Percentiles rank a stretch among this genome's conserved stretches.
These are phyloP conservation scores for Caenorhabditis sp. DNA, from an alignment of 2,888 invertebrate species.

Conservation along the genomic window DNA sequence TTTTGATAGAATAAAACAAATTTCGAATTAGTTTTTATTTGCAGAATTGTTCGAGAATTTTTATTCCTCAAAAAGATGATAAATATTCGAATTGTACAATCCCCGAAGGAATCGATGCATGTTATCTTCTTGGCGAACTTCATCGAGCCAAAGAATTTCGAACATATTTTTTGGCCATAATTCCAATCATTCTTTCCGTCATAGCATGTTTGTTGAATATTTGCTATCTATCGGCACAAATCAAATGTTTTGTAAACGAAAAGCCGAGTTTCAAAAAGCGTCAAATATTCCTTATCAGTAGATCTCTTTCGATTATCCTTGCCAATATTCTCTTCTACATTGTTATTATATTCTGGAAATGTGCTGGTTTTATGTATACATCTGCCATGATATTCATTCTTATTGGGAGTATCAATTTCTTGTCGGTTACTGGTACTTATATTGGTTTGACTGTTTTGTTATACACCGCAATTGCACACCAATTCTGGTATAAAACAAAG, in stretches of 20 bases:
- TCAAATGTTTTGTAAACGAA: conserved; percentile 37
- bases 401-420: conserved; percentile 57
- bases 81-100: conserved; percentile 45
- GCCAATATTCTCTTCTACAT: conserved; percentile 62
- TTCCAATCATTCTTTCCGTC: conserved; percentile 63
- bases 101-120: conserved; percentile 33
- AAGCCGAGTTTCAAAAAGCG: conserved; percentile 57
- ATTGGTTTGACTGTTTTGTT: conserved; percentile 59
- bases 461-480: conserved; percentile 64
- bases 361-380: conserved; percentile 58
- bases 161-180: conserved; percentile 62
- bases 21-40: too few species aligned
- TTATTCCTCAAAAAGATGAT: conserved; percentile 36
- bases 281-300: conserved; percentile 58
- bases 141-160: conserved; percentile 68
- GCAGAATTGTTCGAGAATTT: conserved; percentile 40
- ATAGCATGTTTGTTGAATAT: conserved; percentile 58
- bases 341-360: conserved; percentile 64
- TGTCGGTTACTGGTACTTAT: conserved; percentile 62
- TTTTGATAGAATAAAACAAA: too few species aligned
- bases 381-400: conserved; percentile 63
- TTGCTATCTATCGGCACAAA: conserved; percentile 49
- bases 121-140: conserved; percentile 46
- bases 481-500: conserved; percentile 56
- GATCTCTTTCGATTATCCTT: conserved; percentile 57